phyloP scores from a whole-genome alignment of 2,113 vertebrate species.

The Ptyas mucosa region DNA sequence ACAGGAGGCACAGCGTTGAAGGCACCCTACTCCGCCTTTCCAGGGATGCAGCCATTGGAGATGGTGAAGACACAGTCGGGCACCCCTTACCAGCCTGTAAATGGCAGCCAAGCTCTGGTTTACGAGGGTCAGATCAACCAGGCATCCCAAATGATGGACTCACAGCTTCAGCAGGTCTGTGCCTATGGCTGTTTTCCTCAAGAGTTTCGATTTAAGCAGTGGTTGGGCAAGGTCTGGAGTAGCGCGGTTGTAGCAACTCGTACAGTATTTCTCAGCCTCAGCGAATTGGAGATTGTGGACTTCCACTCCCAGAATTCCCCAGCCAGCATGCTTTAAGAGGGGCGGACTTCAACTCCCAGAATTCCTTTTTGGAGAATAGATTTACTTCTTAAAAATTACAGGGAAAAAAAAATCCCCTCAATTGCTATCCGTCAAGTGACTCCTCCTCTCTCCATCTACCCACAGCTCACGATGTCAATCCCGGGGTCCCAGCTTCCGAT shows the following conservation, averaged over 20 bases:
- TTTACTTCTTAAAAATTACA: not conserved
- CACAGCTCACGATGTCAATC: conserved; percentile 93
- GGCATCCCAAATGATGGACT: conserved; percentile 95
- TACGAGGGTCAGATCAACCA: conserved; percentile 91
- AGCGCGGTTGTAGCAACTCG: no score
- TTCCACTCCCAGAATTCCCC: not conserved
- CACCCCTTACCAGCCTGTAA: conserved; percentile 93
- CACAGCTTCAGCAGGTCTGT: conserved; percentile 93
- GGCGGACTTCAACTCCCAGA: not conserved
- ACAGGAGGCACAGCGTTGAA: conserved; percentile 90
- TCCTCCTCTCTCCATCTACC: conserved; percentile 14
- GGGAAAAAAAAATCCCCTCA: no score
- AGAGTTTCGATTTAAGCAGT: not conserved
- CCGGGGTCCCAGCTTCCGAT: conserved; percentile 89
- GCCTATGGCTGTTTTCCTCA: not conserved
- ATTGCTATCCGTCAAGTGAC: not conserved
- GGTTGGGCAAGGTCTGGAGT: not conserved
- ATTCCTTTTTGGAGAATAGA: no score
- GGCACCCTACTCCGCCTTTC: conserved; percentile 89
- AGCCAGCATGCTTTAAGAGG: no score
- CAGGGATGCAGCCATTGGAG: conserved; percentile 93
- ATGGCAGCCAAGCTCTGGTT: conserved; percentile 89
- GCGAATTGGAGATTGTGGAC: not conserved
- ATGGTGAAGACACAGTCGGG: conserved; percentile 93
- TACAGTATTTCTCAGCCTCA: not conserved